Evolutionary conservation across 2,113 vertebrate genomes (phyloP).

Genomic region (Cephalophus harveyi): DNA sequence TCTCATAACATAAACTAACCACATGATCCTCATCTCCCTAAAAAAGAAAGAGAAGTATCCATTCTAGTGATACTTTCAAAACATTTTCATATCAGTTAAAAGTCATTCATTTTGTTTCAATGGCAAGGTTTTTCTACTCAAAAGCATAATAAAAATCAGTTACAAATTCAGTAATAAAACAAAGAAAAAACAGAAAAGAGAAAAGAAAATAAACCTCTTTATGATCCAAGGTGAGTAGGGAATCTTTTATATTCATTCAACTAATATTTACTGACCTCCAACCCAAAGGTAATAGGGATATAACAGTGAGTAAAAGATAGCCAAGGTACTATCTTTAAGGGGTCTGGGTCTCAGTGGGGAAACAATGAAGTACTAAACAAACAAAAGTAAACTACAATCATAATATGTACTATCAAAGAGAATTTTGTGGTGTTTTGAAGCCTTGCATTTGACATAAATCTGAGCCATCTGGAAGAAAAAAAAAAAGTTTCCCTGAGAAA

Average conservation of each 20-base stretch:
- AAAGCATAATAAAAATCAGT: slow-evolving; percentile 18
- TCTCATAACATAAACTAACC: slow-evolving; percentile 96
- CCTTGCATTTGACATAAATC: slow-evolving; percentile 12
- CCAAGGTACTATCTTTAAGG: not conserved
- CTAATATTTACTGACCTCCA: not conserved
- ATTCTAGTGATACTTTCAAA: slow-evolving; percentile 35
- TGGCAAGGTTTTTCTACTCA: not conserved
- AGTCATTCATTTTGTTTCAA: slow-evolving; percentile 23
- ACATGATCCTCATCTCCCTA: slow-evolving; percentile 97
- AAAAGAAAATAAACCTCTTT: not conserved
- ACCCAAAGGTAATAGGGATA: not conserved
- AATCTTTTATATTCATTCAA: not conserved
- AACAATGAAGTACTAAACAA: not conserved
- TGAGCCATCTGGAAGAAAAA: slow-evolving; percentile 21
- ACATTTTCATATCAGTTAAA: slow-evolving; percentile 14
- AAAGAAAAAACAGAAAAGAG: not conserved
- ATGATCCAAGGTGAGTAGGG: not conserved
- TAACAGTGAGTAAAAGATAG: not conserved
- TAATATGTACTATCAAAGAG: not conserved
- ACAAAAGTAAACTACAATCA: slow-evolving; percentile 17
- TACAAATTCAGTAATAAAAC: slow-evolving; percentile 33
- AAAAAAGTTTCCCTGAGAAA: slow-evolving; percentile 33
- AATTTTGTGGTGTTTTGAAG: not conserved
- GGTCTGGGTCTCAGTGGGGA: not conserved
- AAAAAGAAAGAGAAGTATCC: slow-evolving; percentile 59